A percentile compares a stretch with the other conserved stretches of the same genome.
phyloP scores from a whole-genome alignment of 1,140 invertebrate species.

The Drosophila suzukii region DNA sequence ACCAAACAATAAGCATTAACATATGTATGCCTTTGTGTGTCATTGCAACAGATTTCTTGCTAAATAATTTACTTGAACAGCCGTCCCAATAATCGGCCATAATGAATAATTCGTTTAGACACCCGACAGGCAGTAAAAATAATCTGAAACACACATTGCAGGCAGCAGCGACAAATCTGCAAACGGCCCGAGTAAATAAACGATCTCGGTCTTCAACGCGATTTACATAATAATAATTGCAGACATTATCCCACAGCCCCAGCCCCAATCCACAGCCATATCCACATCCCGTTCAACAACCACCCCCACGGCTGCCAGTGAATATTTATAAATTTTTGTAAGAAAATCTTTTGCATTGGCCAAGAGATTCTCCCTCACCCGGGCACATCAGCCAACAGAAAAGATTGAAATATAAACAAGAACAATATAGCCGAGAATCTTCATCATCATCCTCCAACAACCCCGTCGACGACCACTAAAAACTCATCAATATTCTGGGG shows the following conservation, averaged over 20 bases:
- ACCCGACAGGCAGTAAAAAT: conserved; percentile 69
- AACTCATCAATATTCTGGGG: conserved; percentile 70
- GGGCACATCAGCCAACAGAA: conserved; percentile 31
- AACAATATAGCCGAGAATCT: conserved; percentile 18
- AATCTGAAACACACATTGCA: conserved; percentile 40
- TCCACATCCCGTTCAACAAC: conserved; percentile 4
- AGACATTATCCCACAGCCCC: conserved; percentile 43
- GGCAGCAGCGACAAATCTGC: conserved; percentile 52
- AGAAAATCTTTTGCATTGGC: conserved; percentile 57
- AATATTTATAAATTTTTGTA: conserved; percentile 68
- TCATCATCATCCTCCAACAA: conserved; percentile 16
- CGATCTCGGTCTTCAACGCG: conserved; percentile 51
- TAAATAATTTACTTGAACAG: conserved; percentile 75
- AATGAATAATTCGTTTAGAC: conserved; percentile 70
- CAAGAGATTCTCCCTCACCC: conserved; percentile 37
- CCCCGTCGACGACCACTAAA: conserved; percentile 61
- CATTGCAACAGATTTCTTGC: conserved; percentile 60
- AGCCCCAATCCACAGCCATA: conserved; percentile 6
- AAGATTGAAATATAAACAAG: conserved; percentile 67
- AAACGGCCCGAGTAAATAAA: conserved; percentile 64
- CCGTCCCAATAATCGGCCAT: conserved; percentile 62
- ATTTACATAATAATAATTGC: conserved; percentile 82
- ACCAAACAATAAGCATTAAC: conserved; percentile 13
- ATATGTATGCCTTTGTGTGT: conserved; percentile 59
- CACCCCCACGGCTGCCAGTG: conserved; percentile 22